Conservation (phyloP, 2,797 vertebrate genomes). For the Carapus acus region DNA sequence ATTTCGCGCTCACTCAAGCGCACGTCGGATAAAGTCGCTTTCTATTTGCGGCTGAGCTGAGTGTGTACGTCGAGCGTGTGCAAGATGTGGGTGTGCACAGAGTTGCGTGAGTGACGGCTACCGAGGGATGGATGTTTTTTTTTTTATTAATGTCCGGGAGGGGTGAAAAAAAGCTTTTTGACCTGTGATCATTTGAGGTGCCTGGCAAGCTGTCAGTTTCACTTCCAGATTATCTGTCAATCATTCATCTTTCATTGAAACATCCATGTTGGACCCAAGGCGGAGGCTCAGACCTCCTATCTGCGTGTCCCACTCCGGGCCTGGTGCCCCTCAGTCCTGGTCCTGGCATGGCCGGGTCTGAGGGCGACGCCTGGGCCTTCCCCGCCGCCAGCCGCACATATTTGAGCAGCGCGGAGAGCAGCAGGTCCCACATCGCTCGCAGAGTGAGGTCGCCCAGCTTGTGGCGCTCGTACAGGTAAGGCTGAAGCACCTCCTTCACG, state of each 20-base stretch:
- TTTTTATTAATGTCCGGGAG: too few relatives aligned
- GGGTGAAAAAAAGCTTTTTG: too few relatives aligned
- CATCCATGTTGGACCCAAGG: too few relatives aligned
- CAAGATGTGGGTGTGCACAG: conserved; percentile 20
- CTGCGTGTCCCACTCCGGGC: conserved; percentile 56
- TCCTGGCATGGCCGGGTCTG: conserved; percentile 55
- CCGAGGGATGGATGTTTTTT: too few relatives aligned
- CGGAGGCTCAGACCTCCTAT: conserved; percentile 62
- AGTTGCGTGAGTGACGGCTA: background rate
- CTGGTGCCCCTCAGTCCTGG: conserved; percentile 60
- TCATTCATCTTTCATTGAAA: too few relatives aligned
- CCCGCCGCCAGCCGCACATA: conserved; percentile 64
- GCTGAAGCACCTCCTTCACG: conserved; percentile 91
- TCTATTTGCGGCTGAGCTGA: conserved; percentile 12
- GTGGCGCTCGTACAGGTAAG: conserved; percentile 87
- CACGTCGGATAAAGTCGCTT: conserved; percentile 21
- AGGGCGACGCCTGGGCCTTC: conserved; percentile 64
- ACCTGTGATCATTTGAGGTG: too few relatives aligned
- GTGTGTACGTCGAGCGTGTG: conserved; percentile 29
- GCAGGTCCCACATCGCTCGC: conserved; percentile 75
- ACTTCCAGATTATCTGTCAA: too few relatives aligned
- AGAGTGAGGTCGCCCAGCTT: conserved; percentile 81
- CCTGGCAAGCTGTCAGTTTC: too few relatives aligned
- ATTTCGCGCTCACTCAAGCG: conserved; percentile 12
- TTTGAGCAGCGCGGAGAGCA: conserved; percentile 73